Conservation (phyloP, 2,888 invertebrate genomes). For the Plebejus melissa region DNA sequence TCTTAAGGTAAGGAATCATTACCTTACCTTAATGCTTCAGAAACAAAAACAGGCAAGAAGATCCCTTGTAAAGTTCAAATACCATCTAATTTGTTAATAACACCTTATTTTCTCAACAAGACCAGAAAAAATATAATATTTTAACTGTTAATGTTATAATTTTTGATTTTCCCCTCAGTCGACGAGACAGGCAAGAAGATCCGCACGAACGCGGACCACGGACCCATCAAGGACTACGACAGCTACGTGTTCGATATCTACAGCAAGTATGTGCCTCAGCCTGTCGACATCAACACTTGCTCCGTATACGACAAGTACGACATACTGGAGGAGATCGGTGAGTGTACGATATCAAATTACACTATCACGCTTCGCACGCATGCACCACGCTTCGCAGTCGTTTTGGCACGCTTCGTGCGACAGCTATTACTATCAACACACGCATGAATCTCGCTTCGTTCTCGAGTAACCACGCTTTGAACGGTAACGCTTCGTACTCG, state of each 20-base stretch:
- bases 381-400: slow-evolving; percentile 15
- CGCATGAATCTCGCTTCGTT: not conserved
- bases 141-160: too few relatives aligned
- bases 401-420: not conserved
- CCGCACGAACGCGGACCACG: slow-evolving; percentile 92
- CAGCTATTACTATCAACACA: not conserved
- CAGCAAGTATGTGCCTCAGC: slow-evolving; percentile 98
- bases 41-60: too few relatives aligned
- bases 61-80: too few relatives aligned
- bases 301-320: slow-evolving; percentile 99
- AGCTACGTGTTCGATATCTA: slow-evolving; percentile 98
- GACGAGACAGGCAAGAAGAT: slow-evolving; percentile 94
- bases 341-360: slow-evolving; percentile 44
- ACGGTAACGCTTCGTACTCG: too few relatives aligned
- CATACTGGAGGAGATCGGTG: slow-evolving; percentile 98
- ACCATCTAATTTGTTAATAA: too few relatives aligned
- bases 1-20: too few relatives aligned
- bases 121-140: too few relatives aligned
- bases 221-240: slow-evolving; percentile 96
- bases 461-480: not conserved
- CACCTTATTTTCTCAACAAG: too few relatives aligned
- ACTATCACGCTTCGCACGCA: slow-evolving; percentile 31
- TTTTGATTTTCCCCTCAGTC: slow-evolving; percentile 54
- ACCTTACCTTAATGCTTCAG: too few relatives aligned
- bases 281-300: slow-evolving; percentile 96